Conservation (phyloP, 2,113 vertebrate species). For the Poicephalus gulielmi region DNA sequence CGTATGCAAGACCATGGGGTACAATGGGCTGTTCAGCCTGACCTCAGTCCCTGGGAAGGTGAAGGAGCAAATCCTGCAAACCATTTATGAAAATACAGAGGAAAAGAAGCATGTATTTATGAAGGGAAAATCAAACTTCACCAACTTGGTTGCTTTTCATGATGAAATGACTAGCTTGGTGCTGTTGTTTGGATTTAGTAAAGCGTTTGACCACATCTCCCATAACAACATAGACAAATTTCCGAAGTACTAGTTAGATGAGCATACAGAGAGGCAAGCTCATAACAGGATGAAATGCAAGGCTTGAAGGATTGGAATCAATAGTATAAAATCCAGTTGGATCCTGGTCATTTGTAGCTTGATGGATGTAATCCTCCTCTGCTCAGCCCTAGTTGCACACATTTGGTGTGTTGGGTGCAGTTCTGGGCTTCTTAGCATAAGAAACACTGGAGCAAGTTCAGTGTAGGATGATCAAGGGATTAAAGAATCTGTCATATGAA, state of each 20-base stretch:
- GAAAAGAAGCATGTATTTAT: neutral
- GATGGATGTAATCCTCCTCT: neutral
- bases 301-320: neutral
- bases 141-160: neutral
- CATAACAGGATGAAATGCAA: neutral
- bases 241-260: neutral
- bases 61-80: neutral
- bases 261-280: neutral
- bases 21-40: neutral
- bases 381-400: neutral
- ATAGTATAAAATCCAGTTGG: neutral
- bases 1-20: neutral
- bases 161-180: neutral
- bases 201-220: neutral
- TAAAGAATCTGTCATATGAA: neutral
- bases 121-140: neutral
- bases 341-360: neutral
- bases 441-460: neutral
- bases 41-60: neutral
- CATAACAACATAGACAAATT: neutral
- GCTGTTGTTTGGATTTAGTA: neutral
- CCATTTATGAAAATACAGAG: neutral
- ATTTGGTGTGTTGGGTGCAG: neutral
- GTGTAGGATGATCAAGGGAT: neutral
- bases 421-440: neutral